phyloP scores from a whole-genome alignment of 1,140 invertebrate genomes.

The Globodera rostochiensis region DNA sequence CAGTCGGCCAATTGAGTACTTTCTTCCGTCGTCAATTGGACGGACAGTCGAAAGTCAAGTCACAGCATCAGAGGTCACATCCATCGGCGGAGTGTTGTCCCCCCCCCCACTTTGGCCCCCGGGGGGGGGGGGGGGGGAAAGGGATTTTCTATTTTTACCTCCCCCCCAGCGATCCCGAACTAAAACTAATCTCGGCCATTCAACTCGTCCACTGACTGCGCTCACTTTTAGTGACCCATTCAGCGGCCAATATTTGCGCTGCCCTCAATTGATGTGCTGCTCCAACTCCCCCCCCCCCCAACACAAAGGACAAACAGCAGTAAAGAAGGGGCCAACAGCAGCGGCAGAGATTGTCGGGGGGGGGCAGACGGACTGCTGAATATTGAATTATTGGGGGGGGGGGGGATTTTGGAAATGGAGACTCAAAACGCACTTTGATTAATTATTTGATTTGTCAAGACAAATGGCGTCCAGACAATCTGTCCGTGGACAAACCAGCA shows the following conservation, averaged over 20 bases:
- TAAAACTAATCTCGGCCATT: conserved; percentile 1
- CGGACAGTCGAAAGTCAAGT: not conserved
- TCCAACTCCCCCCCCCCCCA: not conserved
- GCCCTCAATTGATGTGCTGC: not conserved
- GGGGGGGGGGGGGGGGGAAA: too few species aligned
- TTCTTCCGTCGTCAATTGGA: not conserved
- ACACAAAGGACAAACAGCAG: not conserved
- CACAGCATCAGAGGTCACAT: not conserved
- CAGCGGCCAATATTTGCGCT: not conserved
- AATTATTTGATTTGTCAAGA: too few species aligned
- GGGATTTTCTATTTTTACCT: conserved; percentile 16
- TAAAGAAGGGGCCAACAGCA: not conserved
- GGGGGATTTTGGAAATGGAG: too few species aligned
- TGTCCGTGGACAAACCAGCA: too few species aligned
- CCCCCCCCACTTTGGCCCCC: not conserved
- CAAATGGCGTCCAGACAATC: too few species aligned
- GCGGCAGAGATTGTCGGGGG: too few species aligned
- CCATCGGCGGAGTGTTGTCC: too few species aligned
- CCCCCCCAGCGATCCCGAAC: not conserved
- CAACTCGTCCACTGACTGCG: not conserved
- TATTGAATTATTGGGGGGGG: too few species aligned
- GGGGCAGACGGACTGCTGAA: too few species aligned
- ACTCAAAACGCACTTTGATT: too few species aligned
- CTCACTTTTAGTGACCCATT: conserved; percentile 1
- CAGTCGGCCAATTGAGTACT: too few species aligned